A percentile compares a stretch with the other conserved stretches of the same genome.
phyloP scores from a whole-genome alignment of 2,888 invertebrate genomes.

The Agrochola lychnidis region DNA sequence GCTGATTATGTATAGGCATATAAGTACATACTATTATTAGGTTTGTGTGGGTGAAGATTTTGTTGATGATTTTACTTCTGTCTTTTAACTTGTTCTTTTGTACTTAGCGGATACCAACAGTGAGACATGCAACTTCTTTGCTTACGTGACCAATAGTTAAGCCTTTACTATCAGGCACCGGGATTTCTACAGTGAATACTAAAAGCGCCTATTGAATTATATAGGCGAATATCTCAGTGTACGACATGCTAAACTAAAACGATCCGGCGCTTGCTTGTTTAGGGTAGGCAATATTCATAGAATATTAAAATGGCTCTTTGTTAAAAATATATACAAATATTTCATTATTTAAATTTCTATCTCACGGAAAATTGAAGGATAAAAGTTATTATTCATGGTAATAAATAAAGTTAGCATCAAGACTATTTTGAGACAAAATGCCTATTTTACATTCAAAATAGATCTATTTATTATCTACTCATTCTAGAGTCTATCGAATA shows the following conservation, averaged over 20 bases:
- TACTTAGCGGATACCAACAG: background rate
- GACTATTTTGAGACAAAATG: background rate
- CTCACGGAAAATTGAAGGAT: too few relatives aligned
- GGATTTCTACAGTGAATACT: background rate
- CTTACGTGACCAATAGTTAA: background rate
- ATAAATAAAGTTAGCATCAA: slow-evolving; percentile 1
- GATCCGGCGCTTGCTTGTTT: slow-evolving; percentile 7
- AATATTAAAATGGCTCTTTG: background rate
- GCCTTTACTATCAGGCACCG: slow-evolving; percentile 16
- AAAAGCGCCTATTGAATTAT: background rate
- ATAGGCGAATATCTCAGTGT: background rate
- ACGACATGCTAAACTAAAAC: slow-evolving; percentile 4
- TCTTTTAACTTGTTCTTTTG: too few relatives aligned
- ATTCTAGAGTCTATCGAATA: background rate
- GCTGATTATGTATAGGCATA: background rate
- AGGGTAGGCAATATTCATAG: too few relatives aligned
- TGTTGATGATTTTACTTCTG: background rate
- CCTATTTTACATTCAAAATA: slow-evolving; percentile 11
- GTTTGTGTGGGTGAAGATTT: too few relatives aligned
- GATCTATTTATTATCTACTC: background rate
- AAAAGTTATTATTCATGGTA: background rate
- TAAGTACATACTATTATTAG: background rate
- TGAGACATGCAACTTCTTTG: background rate
- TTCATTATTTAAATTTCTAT: background rate
- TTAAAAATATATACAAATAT: background rate